These are phyloP conservation scores for Pemphredon lugubris DNA, from an alignment of 2,888 invertebrate genomes.

Conservation along the genomic window DNA sequence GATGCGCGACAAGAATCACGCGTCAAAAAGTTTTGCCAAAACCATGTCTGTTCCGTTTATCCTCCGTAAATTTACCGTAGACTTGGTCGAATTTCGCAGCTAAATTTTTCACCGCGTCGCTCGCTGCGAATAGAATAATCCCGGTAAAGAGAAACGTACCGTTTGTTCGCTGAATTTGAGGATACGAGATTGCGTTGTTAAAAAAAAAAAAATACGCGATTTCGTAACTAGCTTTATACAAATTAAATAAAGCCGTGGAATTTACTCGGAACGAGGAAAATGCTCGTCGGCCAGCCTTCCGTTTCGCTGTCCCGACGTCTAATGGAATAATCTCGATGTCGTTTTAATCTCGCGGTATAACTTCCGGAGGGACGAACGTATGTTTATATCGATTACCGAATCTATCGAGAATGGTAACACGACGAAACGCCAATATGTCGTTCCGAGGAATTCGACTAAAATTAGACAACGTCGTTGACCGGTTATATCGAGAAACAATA, in stretches of 20 bases:
- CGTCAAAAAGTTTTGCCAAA: constrained; percentile 13
- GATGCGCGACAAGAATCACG: constrained; percentile 4
- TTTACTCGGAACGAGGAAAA: constrained; percentile 43
- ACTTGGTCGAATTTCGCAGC: background rate
- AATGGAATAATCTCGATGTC: background rate
- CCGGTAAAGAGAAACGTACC: background rate
- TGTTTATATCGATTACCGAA: no score
- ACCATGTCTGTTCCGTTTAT: background rate
- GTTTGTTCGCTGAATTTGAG: background rate
- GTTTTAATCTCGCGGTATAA: background rate
- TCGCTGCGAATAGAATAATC: background rate
- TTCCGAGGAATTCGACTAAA: no score
- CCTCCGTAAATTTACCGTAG: constrained; percentile 1
- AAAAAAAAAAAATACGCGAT: constrained; percentile 1
- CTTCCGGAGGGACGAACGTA: no score
- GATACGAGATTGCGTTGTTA: background rate
- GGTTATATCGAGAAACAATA: no score
- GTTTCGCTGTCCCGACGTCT: background rate
- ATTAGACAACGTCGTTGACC: no score
- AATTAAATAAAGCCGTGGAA: constrained; percentile 53
- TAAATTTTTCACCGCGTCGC: background rate
- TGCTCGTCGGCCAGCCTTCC: constrained; percentile 12
- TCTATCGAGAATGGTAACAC: no score
- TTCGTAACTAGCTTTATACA: constrained; percentile 40
- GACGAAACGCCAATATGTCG: no score